Evolutionary conservation across 2,888 invertebrate species (phyloP).

Genomic region (Phengaris alcon): DNA sequence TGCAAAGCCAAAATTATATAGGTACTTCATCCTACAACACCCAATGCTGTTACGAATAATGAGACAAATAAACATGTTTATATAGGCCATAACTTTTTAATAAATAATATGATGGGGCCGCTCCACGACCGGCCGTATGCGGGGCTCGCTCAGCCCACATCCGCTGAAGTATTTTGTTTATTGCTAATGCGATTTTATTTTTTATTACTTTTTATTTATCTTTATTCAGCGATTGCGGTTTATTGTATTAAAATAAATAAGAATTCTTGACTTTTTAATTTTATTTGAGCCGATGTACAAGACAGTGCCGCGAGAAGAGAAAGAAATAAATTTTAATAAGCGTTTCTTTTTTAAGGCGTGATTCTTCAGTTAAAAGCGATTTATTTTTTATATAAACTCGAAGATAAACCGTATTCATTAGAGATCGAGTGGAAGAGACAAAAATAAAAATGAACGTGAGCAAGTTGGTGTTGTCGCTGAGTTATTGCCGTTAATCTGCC

Average conservation of each 20-base stretch:
- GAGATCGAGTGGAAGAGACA: slow-evolving; percentile 76
- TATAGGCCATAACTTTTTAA: slow-evolving; percentile 30
- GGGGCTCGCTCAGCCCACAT: slow-evolving; percentile 73
- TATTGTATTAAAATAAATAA: slow-evolving; percentile 81
- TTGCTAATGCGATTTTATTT: slow-evolving; percentile 80
- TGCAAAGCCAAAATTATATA: background rate
- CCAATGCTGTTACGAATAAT: slow-evolving; percentile 2
- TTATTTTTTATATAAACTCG: slow-evolving; percentile 78
- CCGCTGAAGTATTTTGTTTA: slow-evolving; percentile 80
- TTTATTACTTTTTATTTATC: slow-evolving; percentile 80
- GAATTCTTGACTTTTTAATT: slow-evolving; percentile 80
- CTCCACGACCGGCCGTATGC: slow-evolving; percentile 63
- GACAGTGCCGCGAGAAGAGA: slow-evolving; percentile 75
- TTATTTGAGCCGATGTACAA: slow-evolving; percentile 76
- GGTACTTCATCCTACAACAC: slow-evolving; percentile 12
- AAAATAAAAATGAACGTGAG: slow-evolving; percentile 73
- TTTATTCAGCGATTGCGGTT: slow-evolving; percentile 80
- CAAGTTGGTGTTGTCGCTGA: slow-evolving; percentile 72
- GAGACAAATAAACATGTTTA: slow-evolving; percentile 13
- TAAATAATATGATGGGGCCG: slow-evolving; percentile 36
- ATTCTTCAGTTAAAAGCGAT: slow-evolving; percentile 79
- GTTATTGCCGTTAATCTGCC: slow-evolving; percentile 76
- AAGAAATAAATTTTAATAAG: slow-evolving; percentile 80
- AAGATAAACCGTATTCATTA: slow-evolving; percentile 79
- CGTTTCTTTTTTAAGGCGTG: slow-evolving; percentile 79